Base-by-base conservation (phyloP, 2,888 invertebrate genomes). In the Ennomos fuscantarius region DNA sequence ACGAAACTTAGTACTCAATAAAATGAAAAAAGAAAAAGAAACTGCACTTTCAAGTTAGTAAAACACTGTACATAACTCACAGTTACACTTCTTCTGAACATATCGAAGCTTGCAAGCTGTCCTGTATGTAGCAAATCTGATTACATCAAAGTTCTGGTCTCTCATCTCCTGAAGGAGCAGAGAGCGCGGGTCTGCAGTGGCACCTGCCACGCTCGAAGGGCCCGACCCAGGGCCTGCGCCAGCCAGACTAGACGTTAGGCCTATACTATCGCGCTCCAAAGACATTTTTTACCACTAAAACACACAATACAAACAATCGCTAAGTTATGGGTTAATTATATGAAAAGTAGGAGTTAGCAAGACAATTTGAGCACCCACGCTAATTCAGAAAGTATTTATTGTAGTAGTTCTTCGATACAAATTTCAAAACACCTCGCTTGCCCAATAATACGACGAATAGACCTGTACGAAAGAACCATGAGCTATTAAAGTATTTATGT, bases 21-120 rank as follows among this genome's bases (percentile, higher is more conserved):
- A n/a, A n/a, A n/a, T n/a, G n/a, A n/a, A n/a, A n/a, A n/a, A n/a
- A n/a, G n/a, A n/a, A n/a, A n/a, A n/a, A n/a, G n/a, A n/a, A 39
- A 33, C 11, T 24, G 5, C 5, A 24, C 24, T 34, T 11, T n/a
- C 37, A 40, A 40, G 32, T 43, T 9, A 31, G 5, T 32, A 55
- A 44, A 48, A 47, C 33, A 66, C 48, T 45, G 46, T 69, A 72
- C 63, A 66, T 72, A 54, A 86, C 97, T 96, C 92, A 98, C 98
- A 93, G 86, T 98, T 98, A 74, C 98, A 98, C 91, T 98, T 98
- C 89, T 98, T 99, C 92, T 99, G 99, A 62, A 99, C 97, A 91
- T 98, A 99, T 74, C 99, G 94, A 54, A 99, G 93, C 88, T 99
- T 99, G 81, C 98, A 98, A 8, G 99, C 99, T 3, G 99, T 99